phyloP scores from a whole-genome alignment of 2,797 vertebrate genomes.

The Microctenopoma stevenorrisi region DNA sequence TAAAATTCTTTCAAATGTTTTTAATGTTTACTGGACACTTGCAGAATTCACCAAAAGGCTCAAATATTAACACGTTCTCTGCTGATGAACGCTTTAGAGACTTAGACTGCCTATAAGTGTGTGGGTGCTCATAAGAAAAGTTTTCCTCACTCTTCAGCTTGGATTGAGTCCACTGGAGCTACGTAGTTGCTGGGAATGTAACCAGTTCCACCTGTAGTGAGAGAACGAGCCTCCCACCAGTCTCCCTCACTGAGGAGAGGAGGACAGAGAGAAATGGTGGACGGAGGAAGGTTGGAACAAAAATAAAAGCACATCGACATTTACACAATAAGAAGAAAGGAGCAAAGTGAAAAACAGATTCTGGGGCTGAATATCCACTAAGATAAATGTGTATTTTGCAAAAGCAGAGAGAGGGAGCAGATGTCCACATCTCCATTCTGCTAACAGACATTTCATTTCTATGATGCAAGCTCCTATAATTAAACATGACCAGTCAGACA shows the following conservation, averaged over 20 bases:
- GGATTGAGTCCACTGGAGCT: conserved; percentile 98
- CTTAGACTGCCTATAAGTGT: not conserved
- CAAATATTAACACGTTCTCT: conserved; percentile 2
- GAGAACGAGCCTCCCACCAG: conserved; percentile 99
- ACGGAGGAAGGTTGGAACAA: conserved; percentile 42
- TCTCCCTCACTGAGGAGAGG: conserved; percentile 92
- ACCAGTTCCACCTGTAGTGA: conserved; percentile 97
- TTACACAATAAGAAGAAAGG: conserved; percentile 43
- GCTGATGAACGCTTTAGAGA: conserved; percentile 33
- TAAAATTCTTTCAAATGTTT: conserved; percentile 10
- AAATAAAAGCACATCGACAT: conserved; percentile 22
- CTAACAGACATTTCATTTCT: not conserved
- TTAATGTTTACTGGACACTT: not conserved
- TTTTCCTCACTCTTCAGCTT: conserved; percentile 96
- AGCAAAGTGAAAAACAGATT: conserved; percentile 17
- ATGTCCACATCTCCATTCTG: not conserved
- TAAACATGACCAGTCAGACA: not conserved
- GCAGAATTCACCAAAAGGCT: no score
- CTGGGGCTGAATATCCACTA: not conserved
- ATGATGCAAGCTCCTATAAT: not conserved
- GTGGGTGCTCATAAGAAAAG: conserved; percentile 13
- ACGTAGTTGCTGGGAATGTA: conserved; percentile 99
- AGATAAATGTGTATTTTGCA: not conserved
- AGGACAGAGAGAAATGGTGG: conserved; percentile 23
- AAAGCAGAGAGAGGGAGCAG: not conserved